Evolutionary conservation across 2,113 vertebrate species (phyloP).

Genomic region (Coryphaenoides rupestris): DNA sequence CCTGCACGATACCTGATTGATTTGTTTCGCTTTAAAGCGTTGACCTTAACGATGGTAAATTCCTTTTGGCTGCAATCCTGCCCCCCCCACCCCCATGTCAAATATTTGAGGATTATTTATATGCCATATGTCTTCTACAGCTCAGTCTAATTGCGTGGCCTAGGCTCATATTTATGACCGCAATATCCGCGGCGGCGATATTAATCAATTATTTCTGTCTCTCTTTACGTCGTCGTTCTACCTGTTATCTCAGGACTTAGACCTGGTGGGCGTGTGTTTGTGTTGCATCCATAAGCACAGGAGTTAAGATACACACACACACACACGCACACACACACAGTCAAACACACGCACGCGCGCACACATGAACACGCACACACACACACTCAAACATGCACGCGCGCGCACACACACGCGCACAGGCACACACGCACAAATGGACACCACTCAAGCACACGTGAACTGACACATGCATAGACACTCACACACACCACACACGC

Average conservation of each 20-base stretch:
- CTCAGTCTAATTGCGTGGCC: too few relatives aligned
- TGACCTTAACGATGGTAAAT: too few relatives aligned
- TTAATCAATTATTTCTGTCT: not conserved
- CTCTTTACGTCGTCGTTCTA: not conserved
- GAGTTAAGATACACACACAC: not conserved
- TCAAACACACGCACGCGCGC: not conserved
- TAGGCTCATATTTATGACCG: too few relatives aligned
- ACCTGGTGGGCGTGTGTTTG: not conserved
- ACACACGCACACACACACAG: not conserved
- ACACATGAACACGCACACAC: not conserved
- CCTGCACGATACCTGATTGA: too few relatives aligned
- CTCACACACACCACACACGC: too few relatives aligned
- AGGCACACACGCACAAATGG: slow-evolving; percentile 3
- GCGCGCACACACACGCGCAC: not conserved
- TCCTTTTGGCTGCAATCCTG: too few relatives aligned
- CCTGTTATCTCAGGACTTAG: slow-evolving; percentile 1
- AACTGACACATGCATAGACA: not conserved
- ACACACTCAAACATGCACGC: not conserved
- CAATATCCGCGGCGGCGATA: not conserved
- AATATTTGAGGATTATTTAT: too few relatives aligned
- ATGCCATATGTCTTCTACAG: too few relatives aligned
- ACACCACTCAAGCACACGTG: not conserved
- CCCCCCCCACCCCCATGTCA: too few relatives aligned
- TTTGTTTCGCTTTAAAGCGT: too few relatives aligned
- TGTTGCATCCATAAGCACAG: not conserved